A percentile compares a stretch with the other conserved stretches of the same genome.
phyloP scores from a whole-genome alignment of 2,113 vertebrate genomes.

The Catharus fuscescens region DNA sequence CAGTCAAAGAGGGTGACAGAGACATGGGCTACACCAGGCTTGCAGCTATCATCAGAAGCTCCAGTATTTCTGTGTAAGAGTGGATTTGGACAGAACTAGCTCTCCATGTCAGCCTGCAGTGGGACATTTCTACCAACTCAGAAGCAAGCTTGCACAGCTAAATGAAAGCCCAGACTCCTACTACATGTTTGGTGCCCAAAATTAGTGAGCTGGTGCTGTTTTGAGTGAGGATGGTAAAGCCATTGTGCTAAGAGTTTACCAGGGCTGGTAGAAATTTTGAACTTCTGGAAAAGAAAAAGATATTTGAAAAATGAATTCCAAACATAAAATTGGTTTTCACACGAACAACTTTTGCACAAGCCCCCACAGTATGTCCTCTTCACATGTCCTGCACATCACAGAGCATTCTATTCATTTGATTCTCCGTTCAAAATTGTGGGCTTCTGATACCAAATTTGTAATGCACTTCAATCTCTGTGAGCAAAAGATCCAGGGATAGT shows the following conservation, averaged over 20 bases:
- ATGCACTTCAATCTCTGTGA: not conserved
- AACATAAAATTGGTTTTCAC: not conserved
- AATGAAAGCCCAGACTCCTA: not conserved
- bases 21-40: not conserved
- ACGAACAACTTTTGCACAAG: not conserved
- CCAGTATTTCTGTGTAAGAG: not conserved
- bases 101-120: not conserved
- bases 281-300: not conserved
- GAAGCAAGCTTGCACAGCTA: not conserved
- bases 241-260: not conserved
- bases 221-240: not conserved
- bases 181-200: not conserved
- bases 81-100: fast-evolving
- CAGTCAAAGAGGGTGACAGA: not conserved
- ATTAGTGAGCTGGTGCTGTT: not conserved
- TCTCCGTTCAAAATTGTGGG: not conserved
- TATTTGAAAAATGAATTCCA: not conserved
- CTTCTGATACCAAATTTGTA: not conserved
- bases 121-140: not conserved
- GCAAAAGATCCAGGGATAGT: not conserved
- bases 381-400: not conserved
- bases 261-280: not conserved
- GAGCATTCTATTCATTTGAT: not conserved
- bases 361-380: not conserved
- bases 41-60: not conserved